phyloP scores from a whole-genome alignment of 2,888 invertebrate species.

The Conistra vaccinii region DNA sequence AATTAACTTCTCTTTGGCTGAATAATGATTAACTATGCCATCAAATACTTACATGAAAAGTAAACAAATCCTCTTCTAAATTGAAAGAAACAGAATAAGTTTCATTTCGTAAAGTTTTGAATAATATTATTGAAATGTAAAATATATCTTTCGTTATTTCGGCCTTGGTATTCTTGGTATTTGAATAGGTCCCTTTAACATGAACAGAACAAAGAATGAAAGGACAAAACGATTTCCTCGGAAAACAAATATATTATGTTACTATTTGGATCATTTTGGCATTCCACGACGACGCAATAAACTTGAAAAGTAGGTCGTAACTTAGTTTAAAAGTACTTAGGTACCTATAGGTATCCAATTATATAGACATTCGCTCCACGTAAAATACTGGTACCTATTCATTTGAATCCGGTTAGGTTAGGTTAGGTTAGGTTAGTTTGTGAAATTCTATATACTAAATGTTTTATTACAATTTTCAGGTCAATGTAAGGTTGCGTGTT shows the following conservation, averaged over 20 bases:
- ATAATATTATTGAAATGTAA: conserved; percentile 13
- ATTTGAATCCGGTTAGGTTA: too few relatives aligned
- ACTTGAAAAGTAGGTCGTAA: neutral
- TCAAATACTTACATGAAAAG: conserved; percentile 23
- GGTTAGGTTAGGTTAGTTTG: too few relatives aligned
- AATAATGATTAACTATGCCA: neutral
- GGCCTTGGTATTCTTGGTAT: conserved; percentile 4
- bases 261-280: neutral
- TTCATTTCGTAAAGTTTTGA: conserved; percentile 17
- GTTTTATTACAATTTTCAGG: too few relatives aligned
- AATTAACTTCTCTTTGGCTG: neutral
- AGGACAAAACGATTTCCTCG: neutral
- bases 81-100: conserved; percentile 1
- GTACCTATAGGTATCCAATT: neutral
- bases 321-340: neutral
- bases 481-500: too few relatives aligned
- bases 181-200: neutral
- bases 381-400: neutral
- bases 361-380: too few relatives aligned
- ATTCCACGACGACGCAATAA: too few relatives aligned
- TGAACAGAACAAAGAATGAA: neutral
- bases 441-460: too few relatives aligned
- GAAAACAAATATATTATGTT: conserved; percentile 12
- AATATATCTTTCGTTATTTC: conserved; percentile 16
- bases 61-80: conserved; percentile 13